Base-by-base conservation (phyloP, 2,888 invertebrate species). In the Monochamus alternatus region DNA sequence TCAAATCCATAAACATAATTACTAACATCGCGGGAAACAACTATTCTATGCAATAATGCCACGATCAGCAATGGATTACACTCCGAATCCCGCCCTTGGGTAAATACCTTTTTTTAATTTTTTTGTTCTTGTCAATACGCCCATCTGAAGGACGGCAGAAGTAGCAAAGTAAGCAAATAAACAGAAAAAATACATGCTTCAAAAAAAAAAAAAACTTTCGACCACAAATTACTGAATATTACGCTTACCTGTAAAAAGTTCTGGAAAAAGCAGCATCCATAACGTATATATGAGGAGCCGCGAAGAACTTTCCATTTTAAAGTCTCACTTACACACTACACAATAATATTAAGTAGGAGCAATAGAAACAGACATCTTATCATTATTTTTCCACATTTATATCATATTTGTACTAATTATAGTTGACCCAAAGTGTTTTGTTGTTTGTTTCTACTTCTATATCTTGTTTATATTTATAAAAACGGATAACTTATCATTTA, bases 241-340 rank as follows among this genome's bases (percentile, higher is more conserved):
- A 38, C 38, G 14, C 77, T 74, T 64, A 83, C 83, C 83, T 81
- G 83, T 79, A 64, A 81, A 82, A 44, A 81, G 78, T 75, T 83
- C 81, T 43, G 82, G 80, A 58, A 83, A 81, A 64, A 82, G 67
- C 75, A 82, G 70, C 80, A 83, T 81, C 83, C 83, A 83, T 63
- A 81, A 80, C 64, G 83, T 79, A 52, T 81, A 82, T 73, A 80
- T 76, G n/a, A 82, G 73, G 75, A 83, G 75, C 63, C 78, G 78
- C 44, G 78, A 73, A 58, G 81, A 77, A 30, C 70, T 68, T 78
- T 76, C 78, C 80, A 80, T 80, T 64, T 79, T 75, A 69, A 62
- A n/a, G 55, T 52, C 43, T 64, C 66, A 74, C 66, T 64, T 70
- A 71, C 55, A 43, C 60, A 78, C 73, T 73, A 75, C 73, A 73